phyloP scores from a whole-genome alignment of 2,888 invertebrate genomes.

The Clusia tigrina region DNA sequence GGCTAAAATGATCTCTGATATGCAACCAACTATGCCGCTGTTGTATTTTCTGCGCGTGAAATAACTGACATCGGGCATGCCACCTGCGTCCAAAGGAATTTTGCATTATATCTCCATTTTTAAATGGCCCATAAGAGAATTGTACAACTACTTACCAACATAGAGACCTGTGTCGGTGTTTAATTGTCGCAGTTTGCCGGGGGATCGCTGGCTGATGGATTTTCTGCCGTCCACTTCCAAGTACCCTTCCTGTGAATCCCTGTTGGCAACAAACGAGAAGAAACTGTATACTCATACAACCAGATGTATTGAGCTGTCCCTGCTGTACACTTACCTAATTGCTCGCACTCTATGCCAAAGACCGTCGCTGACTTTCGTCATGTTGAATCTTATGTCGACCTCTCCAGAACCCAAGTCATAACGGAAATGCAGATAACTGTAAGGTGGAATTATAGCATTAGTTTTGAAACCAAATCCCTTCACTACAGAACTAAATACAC shows the following conservation, averaged over 20 bases:
- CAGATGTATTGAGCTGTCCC: background rate
- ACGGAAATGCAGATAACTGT: conserved; percentile 67
- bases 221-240: conserved; percentile 89
- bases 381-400: conserved; percentile 83
- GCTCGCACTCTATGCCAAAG: conserved; percentile 80
- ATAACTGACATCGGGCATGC: conserved; percentile 78
- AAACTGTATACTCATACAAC: background rate
- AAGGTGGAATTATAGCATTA: conserved; percentile 8
- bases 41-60: conserved; percentile 76
- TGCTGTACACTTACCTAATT: conserved; percentile 69
- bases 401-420: conserved; percentile 90
- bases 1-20: conserved; percentile 82
- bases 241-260: conserved; percentile 85
- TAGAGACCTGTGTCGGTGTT: conserved; percentile 89
- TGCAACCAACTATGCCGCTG: conserved; percentile 81
- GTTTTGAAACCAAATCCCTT: background rate
- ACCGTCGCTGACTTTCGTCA: conserved; percentile 87
- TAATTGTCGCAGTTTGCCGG: conserved; percentile 83
- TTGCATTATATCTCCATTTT: background rate
- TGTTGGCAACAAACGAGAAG: conserved; percentile 56
- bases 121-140: background rate
- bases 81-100: conserved; percentile 73
- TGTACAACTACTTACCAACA: conserved; percentile 77
- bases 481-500: background rate
- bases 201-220: conserved; percentile 80